These are phyloP conservation scores for Lithobius niger DNA, from an alignment of 1,140 invertebrate species.

Conservation along the genomic window DNA sequence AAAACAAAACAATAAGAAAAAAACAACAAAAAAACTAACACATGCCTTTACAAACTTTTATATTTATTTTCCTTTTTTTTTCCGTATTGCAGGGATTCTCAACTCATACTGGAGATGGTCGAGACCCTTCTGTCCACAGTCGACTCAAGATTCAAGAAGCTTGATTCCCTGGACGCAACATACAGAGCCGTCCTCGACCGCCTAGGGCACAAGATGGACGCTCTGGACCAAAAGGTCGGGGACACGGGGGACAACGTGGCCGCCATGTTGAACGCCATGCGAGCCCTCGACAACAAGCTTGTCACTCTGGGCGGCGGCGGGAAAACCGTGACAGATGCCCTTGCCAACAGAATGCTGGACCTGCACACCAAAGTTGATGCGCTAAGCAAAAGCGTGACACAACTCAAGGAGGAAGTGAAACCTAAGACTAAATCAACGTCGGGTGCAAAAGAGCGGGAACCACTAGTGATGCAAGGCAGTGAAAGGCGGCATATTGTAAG, in stretches of 20 bases:
- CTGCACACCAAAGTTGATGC: constrained; percentile 2
- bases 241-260: constrained; percentile 73
- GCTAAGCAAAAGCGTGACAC: background rate
- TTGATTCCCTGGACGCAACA: constrained; percentile 71
- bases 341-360: background rate
- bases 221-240: constrained; percentile 57
- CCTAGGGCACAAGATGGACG: constrained; percentile 64
- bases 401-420: constrained; percentile 3
- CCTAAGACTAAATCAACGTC: background rate
- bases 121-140: constrained; percentile 74
- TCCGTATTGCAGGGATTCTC: constrained; percentile 58
- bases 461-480: background rate
- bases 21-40: no score
- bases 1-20: no score
- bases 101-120: constrained; percentile 69
- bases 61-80: constrained; percentile 11
- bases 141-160: constrained; percentile 68
- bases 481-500: constrained; percentile 8
- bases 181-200: constrained; percentile 44
- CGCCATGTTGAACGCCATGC: constrained; percentile 55
- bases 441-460: background rate
- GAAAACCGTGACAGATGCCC: background rate
- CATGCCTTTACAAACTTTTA: no score
- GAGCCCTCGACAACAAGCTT: constrained; percentile 49
- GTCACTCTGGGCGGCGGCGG: background rate